Conservation (phyloP, 2,888 invertebrate genomes). For the Lymantria monacha region DNA sequence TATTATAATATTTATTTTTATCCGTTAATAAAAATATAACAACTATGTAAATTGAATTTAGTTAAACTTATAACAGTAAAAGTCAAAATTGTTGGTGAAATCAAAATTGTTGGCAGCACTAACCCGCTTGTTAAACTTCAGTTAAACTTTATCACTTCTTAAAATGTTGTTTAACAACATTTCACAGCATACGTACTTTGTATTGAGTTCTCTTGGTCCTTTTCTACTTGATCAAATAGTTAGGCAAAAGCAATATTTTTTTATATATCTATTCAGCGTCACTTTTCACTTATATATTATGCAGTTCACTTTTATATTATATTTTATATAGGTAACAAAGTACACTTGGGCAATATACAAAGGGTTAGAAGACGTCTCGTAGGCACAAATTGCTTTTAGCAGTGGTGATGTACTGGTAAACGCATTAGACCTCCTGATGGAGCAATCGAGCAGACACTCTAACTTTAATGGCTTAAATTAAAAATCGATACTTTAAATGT, state of each 20-base stretch:
- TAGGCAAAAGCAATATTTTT: neutral
- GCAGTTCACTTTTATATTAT: neutral
- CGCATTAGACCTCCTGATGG: constrained; percentile 58
- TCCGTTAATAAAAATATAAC: no score
- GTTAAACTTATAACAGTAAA: neutral
- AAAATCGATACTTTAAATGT: constrained; percentile 54
- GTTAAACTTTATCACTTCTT: constrained; percentile 5
- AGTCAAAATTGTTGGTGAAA: neutral
- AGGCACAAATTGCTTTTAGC: constrained; percentile 62
- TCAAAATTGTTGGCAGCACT: neutral
- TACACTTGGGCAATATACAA: constrained; percentile 25
- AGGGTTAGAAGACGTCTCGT: constrained; percentile 47
- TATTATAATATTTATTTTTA: no score
- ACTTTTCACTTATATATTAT: no score
- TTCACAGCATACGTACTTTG: neutral
- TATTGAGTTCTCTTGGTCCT: neutral
- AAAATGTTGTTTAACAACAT: constrained; percentile 5
- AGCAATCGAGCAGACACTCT: constrained; percentile 62
- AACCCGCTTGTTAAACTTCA: constrained; percentile 4
- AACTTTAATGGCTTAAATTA: constrained; percentile 60
- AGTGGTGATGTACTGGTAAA: constrained; percentile 55
- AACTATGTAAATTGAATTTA: no score
- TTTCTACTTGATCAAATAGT: constrained; percentile 1
- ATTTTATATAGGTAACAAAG: neutral
- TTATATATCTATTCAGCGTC: neutral